Conservation (phyloP, 2,888 invertebrate species). For the Clitarchus hookeri region DNA sequence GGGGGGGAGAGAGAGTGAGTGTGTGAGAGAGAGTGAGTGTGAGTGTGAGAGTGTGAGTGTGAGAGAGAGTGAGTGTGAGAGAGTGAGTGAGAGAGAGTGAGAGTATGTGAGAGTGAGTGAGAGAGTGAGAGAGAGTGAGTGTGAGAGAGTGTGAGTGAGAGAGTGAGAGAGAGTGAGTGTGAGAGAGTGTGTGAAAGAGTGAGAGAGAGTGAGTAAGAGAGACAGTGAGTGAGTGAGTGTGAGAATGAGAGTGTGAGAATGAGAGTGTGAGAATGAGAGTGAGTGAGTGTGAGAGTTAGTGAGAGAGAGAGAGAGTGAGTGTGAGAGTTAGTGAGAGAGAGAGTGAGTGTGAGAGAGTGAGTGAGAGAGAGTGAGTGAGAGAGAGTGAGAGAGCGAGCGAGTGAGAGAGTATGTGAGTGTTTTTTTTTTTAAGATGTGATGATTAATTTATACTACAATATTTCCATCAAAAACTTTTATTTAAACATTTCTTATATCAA, state of each 20-base stretch:
- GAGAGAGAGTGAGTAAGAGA: conserved; percentile 5
- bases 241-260: neutral
- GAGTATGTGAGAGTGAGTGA: neutral
- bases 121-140: conserved; percentile 11
- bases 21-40: neutral
- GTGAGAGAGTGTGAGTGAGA: conserved; percentile 16
- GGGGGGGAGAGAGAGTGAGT: neutral
- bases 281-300: too few species aligned
- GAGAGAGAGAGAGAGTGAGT: conserved; percentile 1
- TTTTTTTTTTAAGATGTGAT: too few species aligned
- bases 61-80: conserved; percentile 11
- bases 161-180: conserved; percentile 15
- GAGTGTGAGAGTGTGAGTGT: conserved; percentile 15
- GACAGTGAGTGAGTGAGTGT: neutral
- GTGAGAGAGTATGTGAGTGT: too few species aligned
- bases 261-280: neutral
- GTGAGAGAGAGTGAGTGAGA: too few species aligned
- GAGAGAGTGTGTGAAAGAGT: conserved; percentile 10
- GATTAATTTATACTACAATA: too few species aligned
- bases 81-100: conserved; percentile 22
- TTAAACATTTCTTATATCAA: too few species aligned
- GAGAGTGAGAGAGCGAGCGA: too few species aligned
- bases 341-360: too few species aligned
- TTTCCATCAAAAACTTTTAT: too few species aligned
- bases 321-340: too few species aligned